Percentiles rank a stretch among this genome's conserved stretches.
phyloP scores from a whole-genome alignment of 1,140 invertebrate genomes.

The Belonocnema kinseyi region DNA sequence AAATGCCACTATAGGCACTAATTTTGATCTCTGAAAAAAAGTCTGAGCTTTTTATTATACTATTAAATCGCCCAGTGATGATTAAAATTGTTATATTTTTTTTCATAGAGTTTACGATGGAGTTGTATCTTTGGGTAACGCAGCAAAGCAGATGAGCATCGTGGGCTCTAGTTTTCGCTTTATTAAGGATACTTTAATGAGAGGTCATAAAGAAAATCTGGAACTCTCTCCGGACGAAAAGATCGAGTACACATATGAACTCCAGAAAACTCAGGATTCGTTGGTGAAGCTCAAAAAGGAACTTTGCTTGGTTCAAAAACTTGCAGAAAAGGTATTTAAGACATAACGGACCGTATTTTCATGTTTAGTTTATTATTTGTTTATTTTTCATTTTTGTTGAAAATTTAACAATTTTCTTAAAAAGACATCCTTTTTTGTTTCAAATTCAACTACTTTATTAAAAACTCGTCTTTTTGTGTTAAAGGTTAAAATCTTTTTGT shows the following conservation, averaged over 20 bases:
- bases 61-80: no score
- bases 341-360: background rate
- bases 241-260: slow-evolving; percentile 50
- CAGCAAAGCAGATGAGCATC: slow-evolving; percentile 59
- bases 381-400: no score
- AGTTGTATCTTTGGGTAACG: slow-evolving; percentile 55
- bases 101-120: slow-evolving; percentile 62
- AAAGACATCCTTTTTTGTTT: no score
- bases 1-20: no score
- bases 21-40: no score
- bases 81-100: no score
- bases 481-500: no score
- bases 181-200: slow-evolving; percentile 55
- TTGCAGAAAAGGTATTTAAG: slow-evolving; percentile 57
- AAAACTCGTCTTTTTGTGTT: no score
- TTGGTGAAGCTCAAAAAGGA: slow-evolving; percentile 58
- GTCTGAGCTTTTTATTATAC: no score
- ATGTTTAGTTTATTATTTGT: no score
- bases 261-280: slow-evolving; percentile 52
- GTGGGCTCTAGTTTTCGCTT: slow-evolving; percentile 66
- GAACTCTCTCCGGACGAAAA: slow-evolving; percentile 43
- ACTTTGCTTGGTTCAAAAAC: slow-evolving; percentile 46
- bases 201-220: slow-evolving; percentile 42
- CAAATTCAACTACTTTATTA: no score
- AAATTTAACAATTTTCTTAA: no score